A percentile compares a stretch with the other conserved stretches of the same genome.
These are phyloP conservation scores for Seira ritae DNA, from an alignment of 2,888 invertebrate genomes.

Conservation along the genomic window DNA sequence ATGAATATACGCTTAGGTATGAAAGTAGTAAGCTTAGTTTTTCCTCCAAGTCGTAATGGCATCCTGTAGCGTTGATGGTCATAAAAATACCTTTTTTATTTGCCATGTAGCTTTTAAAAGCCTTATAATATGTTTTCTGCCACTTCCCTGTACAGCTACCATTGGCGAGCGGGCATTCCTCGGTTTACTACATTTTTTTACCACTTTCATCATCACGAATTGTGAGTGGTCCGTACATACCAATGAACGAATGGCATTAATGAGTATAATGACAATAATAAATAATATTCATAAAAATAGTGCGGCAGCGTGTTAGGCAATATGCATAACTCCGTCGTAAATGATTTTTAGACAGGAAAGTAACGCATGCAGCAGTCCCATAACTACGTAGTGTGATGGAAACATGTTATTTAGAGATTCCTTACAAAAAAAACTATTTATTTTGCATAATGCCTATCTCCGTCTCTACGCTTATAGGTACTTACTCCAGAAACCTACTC, in stretches of 20 bases:
- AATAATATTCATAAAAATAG: constrained; percentile 3
- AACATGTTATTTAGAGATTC: background rate
- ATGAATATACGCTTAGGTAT: no score
- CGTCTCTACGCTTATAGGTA: no score
- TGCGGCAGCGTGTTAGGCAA: constrained; percentile 11
- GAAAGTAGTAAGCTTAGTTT: constrained; percentile 42
- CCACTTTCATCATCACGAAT: background rate
- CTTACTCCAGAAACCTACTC: background rate
- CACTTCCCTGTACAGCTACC: no score
- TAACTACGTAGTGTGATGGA: constrained; percentile 2
- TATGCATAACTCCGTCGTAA: constrained; percentile 43
- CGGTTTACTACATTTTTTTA: no score
- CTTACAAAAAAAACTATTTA: no score
- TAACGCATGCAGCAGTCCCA: background rate
- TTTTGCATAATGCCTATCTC: no score
- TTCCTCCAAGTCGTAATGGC: constrained; percentile 30
- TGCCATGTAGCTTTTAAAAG: constrained; percentile 42
- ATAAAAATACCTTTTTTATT: constrained; percentile 55
- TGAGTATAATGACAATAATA: constrained; percentile 18
- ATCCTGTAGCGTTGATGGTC: constrained; percentile 53
- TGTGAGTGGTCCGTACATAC: background rate
- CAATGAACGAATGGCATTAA: constrained; percentile 3
- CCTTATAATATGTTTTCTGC: background rate
- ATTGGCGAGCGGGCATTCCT: no score
- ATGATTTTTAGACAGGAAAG: constrained; percentile 8